These are phyloP conservation scores for Aphaenogaster ashmeadi DNA, from an alignment of 1,140 invertebrate species.

Conservation along the genomic window DNA sequence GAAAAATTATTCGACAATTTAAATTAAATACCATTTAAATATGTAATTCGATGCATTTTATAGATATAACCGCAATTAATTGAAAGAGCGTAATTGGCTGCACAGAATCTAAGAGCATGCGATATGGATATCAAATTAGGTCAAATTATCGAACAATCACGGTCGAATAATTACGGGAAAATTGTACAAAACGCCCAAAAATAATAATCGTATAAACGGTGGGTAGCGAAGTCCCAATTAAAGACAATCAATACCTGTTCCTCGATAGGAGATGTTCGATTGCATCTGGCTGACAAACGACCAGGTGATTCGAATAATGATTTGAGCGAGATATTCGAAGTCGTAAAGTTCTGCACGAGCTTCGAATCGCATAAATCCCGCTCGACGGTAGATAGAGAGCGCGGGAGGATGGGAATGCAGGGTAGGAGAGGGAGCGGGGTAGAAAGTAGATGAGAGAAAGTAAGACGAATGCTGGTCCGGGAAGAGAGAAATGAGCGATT, in stretches of 20 bases:
- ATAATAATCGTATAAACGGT: constrained; percentile 17
- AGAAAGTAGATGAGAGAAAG: constrained; percentile 57
- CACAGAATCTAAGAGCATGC: constrained; percentile 27
- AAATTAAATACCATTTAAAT: constrained; percentile 25
- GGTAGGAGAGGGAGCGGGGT: too few relatives aligned
- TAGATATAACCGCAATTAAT: constrained; percentile 9
- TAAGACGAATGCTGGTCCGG: constrained; percentile 24
- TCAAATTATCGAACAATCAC: constrained; percentile 50
- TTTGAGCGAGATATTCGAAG: constrained; percentile 25
- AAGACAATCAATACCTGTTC: constrained; percentile 38
- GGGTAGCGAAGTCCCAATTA: constrained; percentile 25
- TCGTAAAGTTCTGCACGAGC: constrained; percentile 39
- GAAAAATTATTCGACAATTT: neutral
- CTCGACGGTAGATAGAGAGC: neutral
- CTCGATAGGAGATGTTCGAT: constrained; percentile 22
- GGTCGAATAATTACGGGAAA: constrained; percentile 46
- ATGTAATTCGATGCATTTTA: constrained; percentile 15
- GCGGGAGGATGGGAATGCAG: neutral
- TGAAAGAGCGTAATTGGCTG: constrained; percentile 31
- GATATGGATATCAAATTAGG: constrained; percentile 52
- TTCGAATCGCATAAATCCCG: constrained; percentile 53
- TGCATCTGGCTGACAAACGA: constrained; percentile 26
- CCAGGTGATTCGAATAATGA: constrained; percentile 43
- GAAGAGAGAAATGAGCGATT: constrained; percentile 48
- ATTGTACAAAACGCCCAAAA: constrained; percentile 28